Conservation (phyloP, 2,113 vertebrate genomes). For the Megaceryle maxima region DNA sequence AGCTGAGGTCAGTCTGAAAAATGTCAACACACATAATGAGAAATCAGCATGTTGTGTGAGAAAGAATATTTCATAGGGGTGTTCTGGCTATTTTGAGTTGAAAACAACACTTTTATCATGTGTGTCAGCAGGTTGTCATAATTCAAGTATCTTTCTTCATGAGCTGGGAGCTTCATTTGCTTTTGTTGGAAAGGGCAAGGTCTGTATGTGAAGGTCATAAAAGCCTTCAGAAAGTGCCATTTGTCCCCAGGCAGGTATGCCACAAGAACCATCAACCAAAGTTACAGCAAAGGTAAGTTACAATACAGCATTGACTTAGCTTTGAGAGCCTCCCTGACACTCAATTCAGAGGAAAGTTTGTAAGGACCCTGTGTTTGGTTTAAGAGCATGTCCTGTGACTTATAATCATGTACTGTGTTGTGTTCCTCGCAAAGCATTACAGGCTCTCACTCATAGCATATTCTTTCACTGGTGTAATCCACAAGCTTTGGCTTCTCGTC, state of each 20-base stretch:
- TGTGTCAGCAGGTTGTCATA: conserved; percentile 40
- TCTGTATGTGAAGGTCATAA: background rate
- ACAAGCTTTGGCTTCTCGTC: background rate
- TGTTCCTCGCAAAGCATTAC: background rate
- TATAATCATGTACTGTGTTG: background rate
- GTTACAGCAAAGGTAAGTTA: background rate
- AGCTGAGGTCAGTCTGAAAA: conserved; percentile 65
- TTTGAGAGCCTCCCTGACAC: background rate
- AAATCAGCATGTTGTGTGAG: conserved; percentile 54
- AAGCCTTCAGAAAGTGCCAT: background rate
- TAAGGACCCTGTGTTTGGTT: background rate
- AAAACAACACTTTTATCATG: background rate
- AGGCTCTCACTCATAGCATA: background rate
- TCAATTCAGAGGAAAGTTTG: background rate
- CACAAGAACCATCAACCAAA: background rate
- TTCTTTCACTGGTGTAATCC: background rate
- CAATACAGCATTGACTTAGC: background rate
- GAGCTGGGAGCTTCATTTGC: background rate
- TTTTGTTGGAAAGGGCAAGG: background rate
- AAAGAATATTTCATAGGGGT: conserved; percentile 36
- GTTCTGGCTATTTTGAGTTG: conserved; percentile 14
- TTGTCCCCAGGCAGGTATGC: background rate
- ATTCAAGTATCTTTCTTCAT: background rate
- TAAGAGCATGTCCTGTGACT: background rate
- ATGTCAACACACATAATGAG: conserved; percentile 64